These are phyloP conservation scores for Acanthopleura granulata DNA, from an alignment of 2,888 invertebrate species.

Conservation along the genomic window DNA sequence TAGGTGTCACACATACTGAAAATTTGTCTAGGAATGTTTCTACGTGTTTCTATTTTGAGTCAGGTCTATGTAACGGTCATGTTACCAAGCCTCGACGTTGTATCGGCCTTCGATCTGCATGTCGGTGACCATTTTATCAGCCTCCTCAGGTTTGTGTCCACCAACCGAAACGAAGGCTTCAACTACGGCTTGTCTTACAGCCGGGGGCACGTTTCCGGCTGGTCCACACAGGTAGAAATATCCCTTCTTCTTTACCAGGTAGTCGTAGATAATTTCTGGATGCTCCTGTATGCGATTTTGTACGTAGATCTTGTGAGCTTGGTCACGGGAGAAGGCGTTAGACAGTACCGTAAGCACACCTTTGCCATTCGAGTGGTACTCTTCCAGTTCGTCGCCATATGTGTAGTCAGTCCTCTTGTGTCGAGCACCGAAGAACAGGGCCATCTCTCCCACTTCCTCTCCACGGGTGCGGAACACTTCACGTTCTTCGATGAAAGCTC, in stretches of 20 bases:
- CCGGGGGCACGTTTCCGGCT: constrained; percentile 40
- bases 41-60: too few relatives aligned
- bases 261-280: constrained; percentile 39
- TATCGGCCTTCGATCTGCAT: constrained; percentile 44
- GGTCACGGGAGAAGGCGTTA: constrained; percentile 36
- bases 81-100: constrained; percentile 41
- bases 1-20: too few relatives aligned
- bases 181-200: constrained; percentile 33
- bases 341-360: constrained; percentile 32
- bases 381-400: constrained; percentile 41
- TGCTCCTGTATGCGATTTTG: constrained; percentile 37
- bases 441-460: constrained; percentile 37
- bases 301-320: constrained; percentile 42
- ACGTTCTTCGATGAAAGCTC: constrained; percentile 38
- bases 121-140: constrained; percentile 38
- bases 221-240: constrained; percentile 45
- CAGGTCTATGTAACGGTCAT: too few relatives aligned
- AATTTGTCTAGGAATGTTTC: too few relatives aligned
- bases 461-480: constrained; percentile 33
- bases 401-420: constrained; percentile 38
- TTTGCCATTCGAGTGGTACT: constrained; percentile 35
- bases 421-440: constrained; percentile 40
- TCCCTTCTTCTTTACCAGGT: constrained; percentile 37
- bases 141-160: constrained; percentile 35
- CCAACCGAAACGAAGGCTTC: constrained; percentile 34